A percentile compares a stretch with the other conserved stretches of the same genome.
Evolutionary conservation across 2,888 invertebrate genomes (phyloP).

Genomic region (Andrena haemorrhoa): DNA sequence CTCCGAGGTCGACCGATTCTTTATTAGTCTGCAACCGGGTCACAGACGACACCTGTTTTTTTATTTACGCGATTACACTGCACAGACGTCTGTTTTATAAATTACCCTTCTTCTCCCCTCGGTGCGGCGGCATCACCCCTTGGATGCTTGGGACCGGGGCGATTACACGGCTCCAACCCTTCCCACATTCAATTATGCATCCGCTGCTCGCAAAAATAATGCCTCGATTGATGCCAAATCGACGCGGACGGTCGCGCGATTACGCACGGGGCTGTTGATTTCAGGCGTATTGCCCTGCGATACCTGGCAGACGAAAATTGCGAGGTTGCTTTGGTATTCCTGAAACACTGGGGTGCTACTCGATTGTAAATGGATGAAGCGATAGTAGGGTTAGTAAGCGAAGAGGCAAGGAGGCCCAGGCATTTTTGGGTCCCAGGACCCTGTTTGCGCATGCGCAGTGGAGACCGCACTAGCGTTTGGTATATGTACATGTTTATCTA

Average conservation of each 20-base stretch:
- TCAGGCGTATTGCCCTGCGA: no score
- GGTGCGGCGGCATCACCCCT: neutral
- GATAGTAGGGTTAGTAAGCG: no score
- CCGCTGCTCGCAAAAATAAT: conserved; percentile 19
- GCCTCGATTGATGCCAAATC: conserved; percentile 30
- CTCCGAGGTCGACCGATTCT: neutral
- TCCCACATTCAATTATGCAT: conserved; percentile 27
- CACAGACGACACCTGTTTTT: conserved; percentile 49
- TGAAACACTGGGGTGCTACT: no score
- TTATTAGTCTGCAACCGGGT: conserved; percentile 37
- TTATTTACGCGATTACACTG: conserved; percentile 56
- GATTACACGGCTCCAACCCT: conserved; percentile 20
- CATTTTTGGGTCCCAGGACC: no score
- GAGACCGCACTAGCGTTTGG: no score
- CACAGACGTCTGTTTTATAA: conserved; percentile 26
- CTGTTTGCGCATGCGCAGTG: no score
- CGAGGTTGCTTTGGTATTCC: no score
- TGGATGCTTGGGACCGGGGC: neutral
- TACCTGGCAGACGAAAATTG: no score
- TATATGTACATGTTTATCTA: no score
- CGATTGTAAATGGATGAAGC: no score
- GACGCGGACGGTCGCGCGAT: conserved; percentile 11
- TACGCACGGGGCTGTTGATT: neutral
- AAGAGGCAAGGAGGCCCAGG: no score
- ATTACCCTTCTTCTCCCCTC: conserved; percentile 12